Evolutionary conservation across 2,888 invertebrate species (phyloP).

Genomic region (Aquatica leii): DNA sequence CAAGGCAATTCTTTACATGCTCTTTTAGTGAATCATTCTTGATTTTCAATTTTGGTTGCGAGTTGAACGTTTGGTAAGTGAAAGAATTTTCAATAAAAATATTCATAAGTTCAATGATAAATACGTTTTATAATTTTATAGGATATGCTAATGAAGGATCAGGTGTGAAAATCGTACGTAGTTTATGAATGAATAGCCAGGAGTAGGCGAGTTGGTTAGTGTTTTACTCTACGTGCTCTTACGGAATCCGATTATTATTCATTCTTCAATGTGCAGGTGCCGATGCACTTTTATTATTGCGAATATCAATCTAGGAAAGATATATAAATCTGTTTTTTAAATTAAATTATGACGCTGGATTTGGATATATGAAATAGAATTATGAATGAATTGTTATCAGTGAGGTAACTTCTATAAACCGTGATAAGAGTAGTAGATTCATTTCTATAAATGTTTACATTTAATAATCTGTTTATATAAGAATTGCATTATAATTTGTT

Average conservation of each 20-base stretch:
- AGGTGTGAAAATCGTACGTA: slow-evolving; percentile 42
- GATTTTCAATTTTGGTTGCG: slow-evolving; percentile 14
- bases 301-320: too few species aligned
- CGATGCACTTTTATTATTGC: slow-evolving; percentile 2
- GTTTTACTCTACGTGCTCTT: slow-evolving; percentile 38
- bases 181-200: slow-evolving; percentile 45
- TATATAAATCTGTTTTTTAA: too few species aligned
- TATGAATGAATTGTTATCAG: slow-evolving; percentile 22
- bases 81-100: slow-evolving; percentile 10
- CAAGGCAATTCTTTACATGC: slow-evolving; percentile 32
- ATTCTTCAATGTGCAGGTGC: slow-evolving; percentile 17
- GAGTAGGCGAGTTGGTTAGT: slow-evolving; percentile 38
- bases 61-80: background rate
- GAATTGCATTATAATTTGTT: too few species aligned
- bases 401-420: slow-evolving; percentile 13
- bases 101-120: background rate
- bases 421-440: too few species aligned
- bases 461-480: too few species aligned
- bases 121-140: slow-evolving; percentile 23
- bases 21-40: slow-evolving; percentile 26
- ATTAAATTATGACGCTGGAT: too few species aligned
- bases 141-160: slow-evolving; percentile 42
- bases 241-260: slow-evolving; percentile 39
- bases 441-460: too few species aligned
- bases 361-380: background rate